Evolutionary conservation across 2,888 invertebrate species (phyloP).

Genomic region (Acleris literana): DNA sequence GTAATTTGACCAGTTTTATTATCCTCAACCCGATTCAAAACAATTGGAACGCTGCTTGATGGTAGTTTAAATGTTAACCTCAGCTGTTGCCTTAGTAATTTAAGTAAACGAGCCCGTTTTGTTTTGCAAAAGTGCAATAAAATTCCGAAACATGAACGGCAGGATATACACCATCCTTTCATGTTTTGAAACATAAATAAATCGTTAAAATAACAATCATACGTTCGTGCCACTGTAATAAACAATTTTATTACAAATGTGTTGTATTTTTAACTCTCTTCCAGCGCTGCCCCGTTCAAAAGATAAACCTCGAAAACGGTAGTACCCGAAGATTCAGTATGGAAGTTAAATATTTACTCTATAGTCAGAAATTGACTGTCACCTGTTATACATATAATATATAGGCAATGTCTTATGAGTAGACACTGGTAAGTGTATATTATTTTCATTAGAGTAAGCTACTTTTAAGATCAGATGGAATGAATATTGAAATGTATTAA

Average conservation of each 20-base stretch:
- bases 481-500: not conserved
- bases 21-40: no score
- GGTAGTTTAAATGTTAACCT: no score
- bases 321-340: conserved; percentile 45
- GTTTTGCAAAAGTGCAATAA: not conserved
- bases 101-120: not conserved
- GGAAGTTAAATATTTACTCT: conserved; percentile 42
- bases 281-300: conserved; percentile 53
- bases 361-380: conserved; percentile 11
- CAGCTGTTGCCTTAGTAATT: no score
- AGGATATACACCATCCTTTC: not conserved
- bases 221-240: conserved; percentile 5
- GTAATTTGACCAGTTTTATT: no score
- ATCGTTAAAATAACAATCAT: not conserved
- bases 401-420: conserved; percentile 33
- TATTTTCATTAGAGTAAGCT: conserved; percentile 19
- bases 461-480: conserved; percentile 10
- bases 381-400: conserved; percentile 21
- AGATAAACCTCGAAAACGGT: conserved; percentile 51
- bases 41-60: no score
- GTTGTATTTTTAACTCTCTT: conserved; percentile 34
- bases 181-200: not conserved
- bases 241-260: conserved; percentile 15
- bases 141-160: not conserved
- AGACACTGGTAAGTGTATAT: conserved; percentile 24